Evolutionary conservation across 2,888 invertebrate species (phyloP).

Genomic region (Euplagia quadripunctaria): DNA sequence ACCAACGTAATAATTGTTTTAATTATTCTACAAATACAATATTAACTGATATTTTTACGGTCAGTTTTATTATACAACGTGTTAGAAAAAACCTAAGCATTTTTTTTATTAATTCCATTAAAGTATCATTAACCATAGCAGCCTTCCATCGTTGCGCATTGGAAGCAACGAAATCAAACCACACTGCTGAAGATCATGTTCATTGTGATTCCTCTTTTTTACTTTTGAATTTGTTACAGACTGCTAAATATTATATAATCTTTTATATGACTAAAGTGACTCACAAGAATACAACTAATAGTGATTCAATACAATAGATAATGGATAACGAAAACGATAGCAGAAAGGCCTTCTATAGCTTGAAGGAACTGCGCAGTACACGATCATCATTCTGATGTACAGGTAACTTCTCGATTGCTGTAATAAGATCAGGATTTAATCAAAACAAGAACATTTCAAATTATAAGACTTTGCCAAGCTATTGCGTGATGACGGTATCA

Average conservation of each 20-base stretch:
- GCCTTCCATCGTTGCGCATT: no score
- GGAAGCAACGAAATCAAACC: no score
- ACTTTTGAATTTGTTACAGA: neutral
- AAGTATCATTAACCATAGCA: neutral
- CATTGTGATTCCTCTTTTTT: no score
- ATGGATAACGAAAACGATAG: no score
- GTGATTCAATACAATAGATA: no score
- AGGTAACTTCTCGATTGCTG: neutral
- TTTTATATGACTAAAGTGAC: no score
- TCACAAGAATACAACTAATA: no score
- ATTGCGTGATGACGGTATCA: neutral
- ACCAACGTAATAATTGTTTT: constrained; percentile 7
- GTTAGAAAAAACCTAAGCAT: neutral
- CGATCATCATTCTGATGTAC: no score
- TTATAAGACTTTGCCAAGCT: neutral
- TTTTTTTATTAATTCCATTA: neutral
- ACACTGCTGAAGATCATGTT: no score
- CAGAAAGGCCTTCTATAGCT: no score
- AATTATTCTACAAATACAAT: constrained; percentile 28
- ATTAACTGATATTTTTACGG: constrained; percentile 8
- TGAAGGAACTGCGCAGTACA: no score
- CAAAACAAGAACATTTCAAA: neutral
- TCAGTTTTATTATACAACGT: constrained; percentile 16
- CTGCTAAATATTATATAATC: no score
- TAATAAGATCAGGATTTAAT: neutral